Conservation (phyloP, 2,888 invertebrate genomes). For the Lasioglossum malachurum region DNA sequence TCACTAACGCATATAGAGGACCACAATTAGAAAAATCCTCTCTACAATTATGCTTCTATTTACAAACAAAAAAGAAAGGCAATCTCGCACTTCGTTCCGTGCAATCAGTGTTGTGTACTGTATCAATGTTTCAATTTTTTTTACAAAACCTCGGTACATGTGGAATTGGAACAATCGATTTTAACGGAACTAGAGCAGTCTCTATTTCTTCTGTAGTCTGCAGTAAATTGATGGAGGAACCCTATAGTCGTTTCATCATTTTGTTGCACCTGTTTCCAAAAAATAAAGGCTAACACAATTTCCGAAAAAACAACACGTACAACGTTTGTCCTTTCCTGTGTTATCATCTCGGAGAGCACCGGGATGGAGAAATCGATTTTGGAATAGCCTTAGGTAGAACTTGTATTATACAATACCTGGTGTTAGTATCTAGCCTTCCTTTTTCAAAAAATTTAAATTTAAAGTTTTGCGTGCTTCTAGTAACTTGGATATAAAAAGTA, state of each 20-base stretch:
- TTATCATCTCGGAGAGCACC: not conserved
- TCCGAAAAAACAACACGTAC: not conserved
- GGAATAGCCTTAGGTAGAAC: not conserved
- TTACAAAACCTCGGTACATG: not conserved
- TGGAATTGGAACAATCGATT: not conserved
- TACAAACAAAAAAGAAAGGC: not conserved
- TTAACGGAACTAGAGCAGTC: not conserved
- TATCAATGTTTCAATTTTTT: not conserved
- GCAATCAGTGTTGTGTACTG: not conserved
- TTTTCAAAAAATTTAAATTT: not conserved
- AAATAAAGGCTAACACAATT: not conserved
- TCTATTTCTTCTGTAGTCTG: not conserved
- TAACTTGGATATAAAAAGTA: not conserved
- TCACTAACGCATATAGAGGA: not conserved
- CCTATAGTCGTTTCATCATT: not conserved
- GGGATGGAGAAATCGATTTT: not conserved
- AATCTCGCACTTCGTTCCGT: not conserved
- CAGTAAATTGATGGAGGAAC: not conserved
- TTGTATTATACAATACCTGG: not conserved
- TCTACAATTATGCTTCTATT: not conserved
- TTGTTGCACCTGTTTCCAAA: not conserved
- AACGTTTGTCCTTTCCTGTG: not conserved
- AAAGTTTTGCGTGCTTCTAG: not conserved
- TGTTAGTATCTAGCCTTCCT: not conserved
- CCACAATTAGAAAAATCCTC: not conserved